Base-by-base conservation (phyloP, 2,797 vertebrate genomes). In the Muscicapa striata region DNA sequence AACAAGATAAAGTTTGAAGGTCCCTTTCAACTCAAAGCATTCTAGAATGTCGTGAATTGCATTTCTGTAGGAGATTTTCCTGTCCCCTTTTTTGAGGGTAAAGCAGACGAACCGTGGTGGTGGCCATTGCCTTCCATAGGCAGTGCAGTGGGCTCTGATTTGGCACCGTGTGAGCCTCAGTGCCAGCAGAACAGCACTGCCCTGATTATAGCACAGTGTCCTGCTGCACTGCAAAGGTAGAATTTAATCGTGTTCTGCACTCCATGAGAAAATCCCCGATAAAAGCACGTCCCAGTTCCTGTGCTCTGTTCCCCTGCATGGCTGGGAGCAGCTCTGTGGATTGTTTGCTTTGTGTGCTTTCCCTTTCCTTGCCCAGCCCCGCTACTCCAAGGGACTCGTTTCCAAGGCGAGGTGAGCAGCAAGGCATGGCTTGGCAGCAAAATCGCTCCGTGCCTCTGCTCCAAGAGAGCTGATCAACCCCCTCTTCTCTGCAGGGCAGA, bases 211-310 rank as follows among this genome's bases (percentile, higher is more conserved):
- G 59, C 3, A 10, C 7, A 11, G 17, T 40, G 27, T 16, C 46
- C 30, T 0, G 1, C 20, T 24, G 52, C 13, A 9, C 57, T 69
- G 30, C 27, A 23, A 32, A 70, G 10, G 45, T 26, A 57, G 49
- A 40, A 81, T 88, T 78, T 64, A 34, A 55, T 36, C 36, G 52
- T 9, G 13, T 27, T 41, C 40, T 4, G 1, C 49, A 36, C 52
- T 69, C 17, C 24, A 0, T 32, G 1, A 26, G 45, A 22, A 84
- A 70, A 64, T 80, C 17, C 34, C 1, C 0, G 29, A 9, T 29
- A 17, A 55, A 83, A 91, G 30, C 48, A 23, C 0, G 0, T 40
- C 64, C 27, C 0, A 0, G 24, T 38, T 54, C 30, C 61, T 10
- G 43, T 30, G 49, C 64, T 38, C 49, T 21, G 19, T 6, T 49